These are phyloP conservation scores for Hemistola chrysoprasaria DNA, from an alignment of 2,888 invertebrate genomes.

Conservation along the genomic window DNA sequence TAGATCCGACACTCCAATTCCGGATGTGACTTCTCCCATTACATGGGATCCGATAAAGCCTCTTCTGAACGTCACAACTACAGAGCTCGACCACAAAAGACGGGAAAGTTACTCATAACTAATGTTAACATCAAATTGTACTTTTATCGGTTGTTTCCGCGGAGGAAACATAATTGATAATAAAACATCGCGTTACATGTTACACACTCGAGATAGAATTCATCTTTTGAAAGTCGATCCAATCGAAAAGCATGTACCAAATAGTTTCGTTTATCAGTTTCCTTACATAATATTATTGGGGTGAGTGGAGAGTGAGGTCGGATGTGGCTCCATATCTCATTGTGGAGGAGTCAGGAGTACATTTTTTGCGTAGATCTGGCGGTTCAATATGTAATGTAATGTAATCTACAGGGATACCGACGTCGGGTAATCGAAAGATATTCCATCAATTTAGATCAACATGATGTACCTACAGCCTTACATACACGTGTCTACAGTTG, in stretches of 20 bases:
- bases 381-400: no score
- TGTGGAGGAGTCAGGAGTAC: no score
- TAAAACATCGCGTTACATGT: conserved; percentile 7
- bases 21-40: conserved; percentile 6
- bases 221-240: conserved; percentile 1
- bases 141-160: conserved; percentile 13
- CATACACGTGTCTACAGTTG: neutral
- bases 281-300: no score
- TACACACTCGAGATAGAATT: conserved; percentile 2
- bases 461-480: conserved; percentile 18
- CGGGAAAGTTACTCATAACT: conserved; percentile 12
- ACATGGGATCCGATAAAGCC: conserved; percentile 12
- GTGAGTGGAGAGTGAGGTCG: no score
- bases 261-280: no score
- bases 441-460: conserved; percentile 28
- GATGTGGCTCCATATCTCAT: no score
- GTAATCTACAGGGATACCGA: no score
- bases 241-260: neutral
- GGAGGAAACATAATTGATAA: conserved; percentile 19
- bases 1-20: no score
- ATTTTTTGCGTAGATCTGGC: no score
- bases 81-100: conserved; percentile 20
- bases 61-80: conserved; percentile 14
- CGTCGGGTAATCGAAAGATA: conserved; percentile 20
- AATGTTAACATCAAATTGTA: conserved; percentile 15